phyloP scores from a whole-genome alignment of 2,888 invertebrate species.

The Lasioglossum villosulum region DNA sequence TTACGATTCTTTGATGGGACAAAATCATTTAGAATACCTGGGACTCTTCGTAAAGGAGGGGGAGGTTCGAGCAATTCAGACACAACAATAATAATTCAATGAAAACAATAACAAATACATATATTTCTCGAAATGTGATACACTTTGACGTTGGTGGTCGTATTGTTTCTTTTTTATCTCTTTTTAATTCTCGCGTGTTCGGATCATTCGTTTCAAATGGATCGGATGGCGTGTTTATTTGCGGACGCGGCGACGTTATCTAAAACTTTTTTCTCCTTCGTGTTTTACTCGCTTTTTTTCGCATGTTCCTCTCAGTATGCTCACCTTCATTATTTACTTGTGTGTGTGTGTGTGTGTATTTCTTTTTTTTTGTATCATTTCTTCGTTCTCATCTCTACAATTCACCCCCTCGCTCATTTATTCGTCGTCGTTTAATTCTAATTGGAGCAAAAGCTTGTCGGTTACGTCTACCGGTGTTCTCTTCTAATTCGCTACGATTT shows the following conservation, averaged over 20 bases:
- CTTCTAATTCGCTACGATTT: constrained; percentile 66
- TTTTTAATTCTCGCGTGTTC: constrained; percentile 32
- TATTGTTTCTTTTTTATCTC: constrained; percentile 61
- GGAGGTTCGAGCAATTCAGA: background rate
- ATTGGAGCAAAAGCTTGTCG: constrained; percentile 71
- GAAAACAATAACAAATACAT: constrained; percentile 85
- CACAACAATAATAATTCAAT: constrained; percentile 77
- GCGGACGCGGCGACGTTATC: constrained; percentile 66
- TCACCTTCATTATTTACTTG: constrained; percentile 19
- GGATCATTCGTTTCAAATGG: constrained; percentile 66
- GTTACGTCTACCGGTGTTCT: constrained; percentile 68
- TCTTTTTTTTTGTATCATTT: constrained; percentile 28
- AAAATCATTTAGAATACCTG: background rate
- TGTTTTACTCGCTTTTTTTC: background rate
- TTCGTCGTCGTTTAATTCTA: constrained; percentile 58
- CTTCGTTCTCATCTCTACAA: background rate
- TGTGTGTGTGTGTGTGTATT: background rate
- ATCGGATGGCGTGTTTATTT: constrained; percentile 74
- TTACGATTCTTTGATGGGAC: background rate
- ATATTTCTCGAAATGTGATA: constrained; percentile 85
- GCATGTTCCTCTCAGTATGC: background rate
- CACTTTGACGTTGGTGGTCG: constrained; percentile 81
- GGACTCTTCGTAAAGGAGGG: background rate
- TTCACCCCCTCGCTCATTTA: constrained; percentile 26
- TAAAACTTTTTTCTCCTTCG: constrained; percentile 13